Base-by-base conservation (phyloP, 2,888 invertebrate species). In the Chironomus tentans region DNA sequence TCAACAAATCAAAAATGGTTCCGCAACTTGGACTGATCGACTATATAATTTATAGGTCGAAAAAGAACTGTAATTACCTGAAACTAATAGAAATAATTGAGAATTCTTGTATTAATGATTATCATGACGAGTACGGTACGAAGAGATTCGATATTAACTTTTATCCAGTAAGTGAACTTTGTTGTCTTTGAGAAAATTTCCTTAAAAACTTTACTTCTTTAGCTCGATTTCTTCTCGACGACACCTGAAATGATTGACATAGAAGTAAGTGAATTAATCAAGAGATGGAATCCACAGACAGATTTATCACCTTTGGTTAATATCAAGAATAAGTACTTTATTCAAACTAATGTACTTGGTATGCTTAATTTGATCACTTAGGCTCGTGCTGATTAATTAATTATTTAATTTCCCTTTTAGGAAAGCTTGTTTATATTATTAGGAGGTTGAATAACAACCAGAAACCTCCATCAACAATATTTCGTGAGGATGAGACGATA, bases 341-440 rank as follows among this genome's bases (percentile, higher is more conserved):
- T 77, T 81, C 82, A 74, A 24, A 81, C 80, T 73, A 84, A 84
- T 80, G 81, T 83, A 77, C 80, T 83, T 78, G 83, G 83, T 83
- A 78, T 79, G 77, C 78, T 6, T 48, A 15, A 15, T 3, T 6
- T 22, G 68, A n/a, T 65, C 47, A 6, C 22, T 24, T 3, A 70
- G n/a, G n/a, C n/a, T n/a, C 12, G 6, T 15, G 72, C 28, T 12
- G 48, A 38, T 50, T n/a, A 56, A n/a, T 56, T 4, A 15, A 4
- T 62, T 18, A 62, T 1, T 22, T n/a, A 28, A n/a, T 28, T 68
- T 68, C 12, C n/a, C 2, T 76, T 78, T 76, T 68, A 83, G 83
- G 83, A 65, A 83, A 83, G 81, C 80, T 83, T 77, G 82, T 82
- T 47, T 81, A 84, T 78, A 80, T 83, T 77, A 81, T 84, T 78